Percentiles rank a stretch among this genome's conserved stretches.
Evolutionary conservation across 2,113 vertebrate species (phyloP).

Genomic region (Cercocebus atys): DNA sequence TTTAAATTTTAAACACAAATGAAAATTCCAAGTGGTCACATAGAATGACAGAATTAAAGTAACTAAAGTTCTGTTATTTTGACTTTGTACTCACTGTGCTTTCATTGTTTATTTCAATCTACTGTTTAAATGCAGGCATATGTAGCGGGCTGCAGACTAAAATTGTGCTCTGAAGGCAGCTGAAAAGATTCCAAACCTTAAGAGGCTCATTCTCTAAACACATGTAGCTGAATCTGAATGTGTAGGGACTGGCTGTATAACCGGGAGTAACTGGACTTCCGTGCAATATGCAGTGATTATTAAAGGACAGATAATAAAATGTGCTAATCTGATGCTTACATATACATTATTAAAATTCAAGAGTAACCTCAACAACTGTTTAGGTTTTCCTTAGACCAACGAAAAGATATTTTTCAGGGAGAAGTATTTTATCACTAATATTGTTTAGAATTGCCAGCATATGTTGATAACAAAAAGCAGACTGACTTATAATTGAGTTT

Average conservation of each 20-base stretch:
- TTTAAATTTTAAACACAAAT: slow-evolving; percentile 22
- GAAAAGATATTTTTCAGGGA: background rate
- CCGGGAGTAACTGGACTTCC: background rate
- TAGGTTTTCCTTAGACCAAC: background rate
- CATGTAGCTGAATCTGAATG: background rate
- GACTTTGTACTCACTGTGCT: background rate
- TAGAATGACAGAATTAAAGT: background rate
- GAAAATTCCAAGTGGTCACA: background rate
- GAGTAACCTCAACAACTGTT: background rate
- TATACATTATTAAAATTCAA: background rate
- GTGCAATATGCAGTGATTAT: background rate
- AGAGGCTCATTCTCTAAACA: background rate
- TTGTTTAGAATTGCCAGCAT: background rate
- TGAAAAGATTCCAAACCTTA: background rate
- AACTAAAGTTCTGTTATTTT: background rate
- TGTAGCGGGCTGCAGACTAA: background rate
- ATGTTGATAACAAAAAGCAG: slow-evolving; percentile 1
- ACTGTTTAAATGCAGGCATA: background rate
- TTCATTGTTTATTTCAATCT: background rate
- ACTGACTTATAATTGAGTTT: background rate
- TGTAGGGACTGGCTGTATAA: background rate
- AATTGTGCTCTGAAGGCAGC: background rate
- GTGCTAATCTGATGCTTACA: background rate
- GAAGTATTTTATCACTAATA: background rate
- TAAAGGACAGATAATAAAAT: background rate